A percentile compares a stretch with the other conserved stretches of the same genome.
phyloP scores from a whole-genome alignment of 2,888 invertebrate genomes.

The Cheilosia variabilis region DNA sequence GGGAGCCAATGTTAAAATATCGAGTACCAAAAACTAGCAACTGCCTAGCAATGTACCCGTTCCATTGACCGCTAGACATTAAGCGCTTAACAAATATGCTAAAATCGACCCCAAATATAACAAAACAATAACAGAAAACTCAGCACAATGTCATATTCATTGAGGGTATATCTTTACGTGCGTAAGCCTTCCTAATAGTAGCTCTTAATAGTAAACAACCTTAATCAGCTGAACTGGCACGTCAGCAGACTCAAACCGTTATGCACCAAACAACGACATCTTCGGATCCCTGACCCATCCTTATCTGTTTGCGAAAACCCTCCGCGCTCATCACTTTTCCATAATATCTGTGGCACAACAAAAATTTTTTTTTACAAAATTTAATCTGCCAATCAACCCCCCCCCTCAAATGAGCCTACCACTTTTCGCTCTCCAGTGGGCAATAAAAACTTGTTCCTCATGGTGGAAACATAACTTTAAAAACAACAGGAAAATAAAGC shows the following conservation, averaged over 20 bases:
- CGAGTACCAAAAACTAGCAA: no score
- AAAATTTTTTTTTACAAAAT: slow-evolving; percentile 11
- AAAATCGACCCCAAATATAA: no score
- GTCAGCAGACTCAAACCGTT: neutral
- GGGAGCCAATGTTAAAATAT: no score
- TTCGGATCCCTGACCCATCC: slow-evolving; percentile 51
- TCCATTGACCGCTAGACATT: no score
- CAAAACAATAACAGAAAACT: neutral
- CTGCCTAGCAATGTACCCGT: no score
- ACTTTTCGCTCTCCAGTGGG: neutral
- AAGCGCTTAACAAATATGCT: no score
- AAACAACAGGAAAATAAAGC: slow-evolving; percentile 25
- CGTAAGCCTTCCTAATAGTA: neutral
- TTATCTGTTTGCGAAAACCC: slow-evolving; percentile 24
- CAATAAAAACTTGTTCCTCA: slow-evolving; percentile 3
- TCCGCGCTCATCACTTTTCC: slow-evolving; percentile 11
- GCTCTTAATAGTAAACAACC: neutral
- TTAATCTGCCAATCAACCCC: slow-evolving; percentile 9
- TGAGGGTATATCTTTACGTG: no score
- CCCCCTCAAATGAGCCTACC: slow-evolving; percentile 4
- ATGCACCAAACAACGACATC: slow-evolving; percentile 9
- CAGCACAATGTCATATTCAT: no score
- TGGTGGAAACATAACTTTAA: slow-evolving; percentile 25
- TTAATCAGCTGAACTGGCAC: neutral
- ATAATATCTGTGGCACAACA: slow-evolving; percentile 16